Percentiles rank a stretch among this genome's conserved stretches.
Conservation (phyloP, 2,113 vertebrate genomes). For the mouse (Mus musculus) region DNA sequence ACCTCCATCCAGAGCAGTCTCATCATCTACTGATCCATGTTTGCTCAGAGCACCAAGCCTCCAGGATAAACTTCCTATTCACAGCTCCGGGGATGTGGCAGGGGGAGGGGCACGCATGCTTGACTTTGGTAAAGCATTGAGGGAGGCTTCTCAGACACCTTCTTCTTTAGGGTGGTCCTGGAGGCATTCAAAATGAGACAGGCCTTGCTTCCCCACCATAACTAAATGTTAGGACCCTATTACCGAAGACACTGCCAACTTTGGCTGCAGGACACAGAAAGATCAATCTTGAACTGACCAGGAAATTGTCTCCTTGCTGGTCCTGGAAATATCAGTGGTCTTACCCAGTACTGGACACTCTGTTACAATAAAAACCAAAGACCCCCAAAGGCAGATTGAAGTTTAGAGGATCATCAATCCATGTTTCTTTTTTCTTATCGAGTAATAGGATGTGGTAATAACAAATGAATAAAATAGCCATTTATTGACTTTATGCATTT, state of each 20-base stretch:
- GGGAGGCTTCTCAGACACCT: neutral
- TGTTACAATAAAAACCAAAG: neutral
- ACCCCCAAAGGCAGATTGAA: neutral
- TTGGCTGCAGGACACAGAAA: neutral
- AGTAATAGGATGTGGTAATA: neutral
- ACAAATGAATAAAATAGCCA: neutral
- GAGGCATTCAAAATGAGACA: neutral
- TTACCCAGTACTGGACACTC: neutral
- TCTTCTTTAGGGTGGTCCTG: neutral
- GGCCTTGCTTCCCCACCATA: neutral
- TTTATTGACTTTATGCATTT: neutral
- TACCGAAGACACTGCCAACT: no score
- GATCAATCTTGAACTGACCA: neutral
- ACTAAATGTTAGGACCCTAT: neutral
- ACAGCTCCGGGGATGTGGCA: neutral
- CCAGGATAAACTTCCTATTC: neutral
- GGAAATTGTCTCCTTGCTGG: neutral
- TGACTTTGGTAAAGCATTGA: neutral
- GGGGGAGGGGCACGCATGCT: neutral
- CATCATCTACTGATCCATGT: neutral
- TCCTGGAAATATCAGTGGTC: neutral
- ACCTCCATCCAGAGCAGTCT: neutral
- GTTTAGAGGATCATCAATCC: neutral
- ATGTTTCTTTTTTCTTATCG: neutral
- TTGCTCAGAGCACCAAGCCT: neutral